A percentile compares a stretch with the other conserved stretches of the same genome.
These are phyloP conservation scores for Agapostemon virescens DNA, from an alignment of 2,888 invertebrate genomes.

Conservation along the genomic window DNA sequence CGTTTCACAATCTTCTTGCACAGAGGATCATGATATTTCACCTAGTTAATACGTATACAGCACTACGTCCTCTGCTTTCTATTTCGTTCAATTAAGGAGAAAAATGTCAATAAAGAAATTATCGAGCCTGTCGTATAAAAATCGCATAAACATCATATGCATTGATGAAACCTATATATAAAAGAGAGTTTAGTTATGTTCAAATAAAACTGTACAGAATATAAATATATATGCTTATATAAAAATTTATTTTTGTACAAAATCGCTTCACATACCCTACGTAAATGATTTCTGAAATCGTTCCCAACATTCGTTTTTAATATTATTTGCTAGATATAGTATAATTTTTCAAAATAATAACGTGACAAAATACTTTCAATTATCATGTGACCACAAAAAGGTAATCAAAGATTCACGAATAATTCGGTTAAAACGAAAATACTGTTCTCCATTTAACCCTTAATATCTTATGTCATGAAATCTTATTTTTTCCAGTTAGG, in stretches of 20 bases:
- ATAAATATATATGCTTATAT: slow-evolving; percentile 62
- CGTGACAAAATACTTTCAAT: slow-evolving; percentile 27
- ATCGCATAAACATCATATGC: slow-evolving; percentile 33
- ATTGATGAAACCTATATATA: slow-evolving; percentile 50
- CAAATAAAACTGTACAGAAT: slow-evolving; percentile 62
- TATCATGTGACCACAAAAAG: slow-evolving; percentile 46
- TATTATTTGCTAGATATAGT: slow-evolving; percentile 34
- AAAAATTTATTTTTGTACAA: slow-evolving; percentile 59
- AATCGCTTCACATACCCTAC: slow-evolving; percentile 48
- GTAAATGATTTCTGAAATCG: slow-evolving; percentile 45
- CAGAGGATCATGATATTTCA: slow-evolving; percentile 28
- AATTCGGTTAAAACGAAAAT: slow-evolving; percentile 18
- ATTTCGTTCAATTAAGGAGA: slow-evolving; percentile 32
- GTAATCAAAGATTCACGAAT: slow-evolving; percentile 1
- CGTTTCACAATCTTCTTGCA: slow-evolving; percentile 24
- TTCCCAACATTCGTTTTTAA: slow-evolving; percentile 29
- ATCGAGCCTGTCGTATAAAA: slow-evolving; percentile 44
- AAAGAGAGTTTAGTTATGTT: slow-evolving; percentile 38
- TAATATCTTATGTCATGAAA: not conserved
- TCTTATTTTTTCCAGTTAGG: not conserved
- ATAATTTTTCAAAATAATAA: slow-evolving; percentile 31
- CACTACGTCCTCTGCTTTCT: slow-evolving; percentile 8
- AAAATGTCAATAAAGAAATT: slow-evolving; percentile 32
- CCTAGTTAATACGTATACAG: slow-evolving; percentile 33
- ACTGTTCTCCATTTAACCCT: slow-evolving; percentile 9